Base-by-base conservation (phyloP, 2,888 invertebrate species). In the Linyphia triangularis region DNA sequence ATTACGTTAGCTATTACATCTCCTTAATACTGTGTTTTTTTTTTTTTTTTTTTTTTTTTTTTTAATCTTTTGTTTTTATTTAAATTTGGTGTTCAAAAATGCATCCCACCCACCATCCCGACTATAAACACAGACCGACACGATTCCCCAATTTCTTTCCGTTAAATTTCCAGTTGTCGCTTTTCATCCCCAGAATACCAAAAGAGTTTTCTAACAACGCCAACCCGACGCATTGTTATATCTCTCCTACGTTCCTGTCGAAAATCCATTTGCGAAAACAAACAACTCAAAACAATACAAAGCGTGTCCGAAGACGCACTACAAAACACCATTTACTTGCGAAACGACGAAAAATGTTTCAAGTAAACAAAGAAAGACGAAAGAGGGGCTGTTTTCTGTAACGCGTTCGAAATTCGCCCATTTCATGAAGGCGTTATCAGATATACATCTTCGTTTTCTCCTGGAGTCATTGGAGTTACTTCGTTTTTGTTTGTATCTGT, bases 261-360 rank as follows among this genome's bases (percentile, higher is more conserved):
- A 65, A 63, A 65, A 65, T 65, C 78, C 78, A 78, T 78, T 78
- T 65, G 65, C 63, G 40, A 78, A 65, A 63, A 78, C n/a, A n/a
- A n/a, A n/a, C 51, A 9, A 63, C 22, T 24, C 63, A 63, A 63
- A 22, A 63, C 63, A 33, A 33, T 1, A 26, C n/a, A 65, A 67
- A 67, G 33, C 33, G 33, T 67, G 67, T 67, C 30, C 30, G n/a
- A 22, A 67, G n/a, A 67, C 16, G 67, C 67, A 67, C 33, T 6
- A 33, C 19, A 69, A 79, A 79, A 79, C 57, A 59, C 70, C 81
- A 82, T 82, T 82, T 70, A 82, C 81, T 70, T 33, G 70, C 81
- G 70, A 70, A 82, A 70, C 69, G 81, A 70, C 70, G 67, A n/a
- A 51, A 43, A 19, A 22, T 28, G 16, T 28, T 40, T 51, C 51